Conservation (phyloP, 1,140 invertebrate species). For the Drosophila asahinai region DNA sequence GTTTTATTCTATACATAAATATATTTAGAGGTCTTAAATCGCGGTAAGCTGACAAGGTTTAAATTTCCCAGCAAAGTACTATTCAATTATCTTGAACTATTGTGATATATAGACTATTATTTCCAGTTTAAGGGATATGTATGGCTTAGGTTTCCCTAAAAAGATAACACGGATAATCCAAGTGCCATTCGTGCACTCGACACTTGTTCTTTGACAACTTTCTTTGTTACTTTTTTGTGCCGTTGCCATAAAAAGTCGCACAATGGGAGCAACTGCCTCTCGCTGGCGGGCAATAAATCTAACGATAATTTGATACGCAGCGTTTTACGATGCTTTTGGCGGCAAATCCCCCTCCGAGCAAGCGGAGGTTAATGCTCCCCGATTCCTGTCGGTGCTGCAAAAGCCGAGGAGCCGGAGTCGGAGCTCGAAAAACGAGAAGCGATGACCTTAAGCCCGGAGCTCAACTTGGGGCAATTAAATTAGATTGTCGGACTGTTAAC, state of each 20-base stretch:
- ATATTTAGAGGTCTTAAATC: too few species aligned
- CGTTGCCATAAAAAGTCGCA: slow-evolving; percentile 18
- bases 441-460: slow-evolving; percentile 34
- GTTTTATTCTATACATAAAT: too few species aligned
- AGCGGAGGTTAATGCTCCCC: slow-evolving; percentile 39
- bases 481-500: slow-evolving; percentile 44
- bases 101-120: too few species aligned
- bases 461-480: slow-evolving; percentile 58
- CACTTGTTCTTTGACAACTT: slow-evolving; percentile 1
- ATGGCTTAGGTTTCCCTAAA: too few species aligned
- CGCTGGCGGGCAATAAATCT: slow-evolving; percentile 48
- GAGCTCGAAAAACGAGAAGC: slow-evolving; percentile 7
- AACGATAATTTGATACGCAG: slow-evolving; percentile 62
- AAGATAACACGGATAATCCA: not conserved
- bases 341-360: not conserved
- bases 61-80: too few species aligned
- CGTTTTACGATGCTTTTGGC: slow-evolving; percentile 47
- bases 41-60: too few species aligned
- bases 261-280: slow-evolving; percentile 26
- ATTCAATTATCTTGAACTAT: too few species aligned
- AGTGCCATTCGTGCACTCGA: slow-evolving; percentile 16
- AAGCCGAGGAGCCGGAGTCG: slow-evolving; percentile 10
- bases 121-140: too few species aligned
- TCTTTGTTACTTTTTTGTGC: not conserved
- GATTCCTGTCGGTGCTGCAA: slow-evolving; percentile 3